Conservation (phyloP, 1,140 invertebrate species). For the Dendroctonus valens region DNA sequence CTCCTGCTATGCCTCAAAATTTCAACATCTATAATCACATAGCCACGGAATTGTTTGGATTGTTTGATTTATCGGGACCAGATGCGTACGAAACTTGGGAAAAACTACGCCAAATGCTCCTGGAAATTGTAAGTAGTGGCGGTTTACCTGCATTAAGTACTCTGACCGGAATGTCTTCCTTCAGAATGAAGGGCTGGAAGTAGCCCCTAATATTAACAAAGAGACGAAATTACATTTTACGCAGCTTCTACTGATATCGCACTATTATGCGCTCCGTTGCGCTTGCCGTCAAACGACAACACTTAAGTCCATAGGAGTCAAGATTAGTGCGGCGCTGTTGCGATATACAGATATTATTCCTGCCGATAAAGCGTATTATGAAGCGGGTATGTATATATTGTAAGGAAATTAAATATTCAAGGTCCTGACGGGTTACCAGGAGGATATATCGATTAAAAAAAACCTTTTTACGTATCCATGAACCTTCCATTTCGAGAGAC, state of each 20-base stretch:
- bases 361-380: conserved; percentile 75
- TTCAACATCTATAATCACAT: conserved; percentile 83
- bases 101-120: conserved; percentile 67
- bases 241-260: conserved; percentile 51
- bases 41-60: conserved; percentile 61
- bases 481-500: no score
- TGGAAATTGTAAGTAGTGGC: conserved; percentile 57
- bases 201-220: conserved; percentile 38
- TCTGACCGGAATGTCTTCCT: conserved; percentile 12
- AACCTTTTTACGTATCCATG: no score
- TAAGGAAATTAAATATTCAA: background rate
- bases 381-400: conserved; percentile 41
- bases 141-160: background rate
- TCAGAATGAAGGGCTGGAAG: conserved; percentile 43
- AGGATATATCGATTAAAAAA: no score
- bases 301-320: conserved; percentile 66
- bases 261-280: conserved; percentile 56
- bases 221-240: conserved; percentile 48
- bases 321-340: conserved; percentile 77
- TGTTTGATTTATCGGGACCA: conserved; percentile 55
- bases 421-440: background rate
- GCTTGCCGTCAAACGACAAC: conserved; percentile 62
- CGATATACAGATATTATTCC: conserved; percentile 89
- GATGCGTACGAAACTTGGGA: conserved; percentile 64
- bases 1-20: conserved; percentile 77